A percentile compares a stretch with the other conserved stretches of the same genome.
Conservation (phyloP, 2,797 vertebrate genomes). For the Peromyscus aztecus region DNA sequence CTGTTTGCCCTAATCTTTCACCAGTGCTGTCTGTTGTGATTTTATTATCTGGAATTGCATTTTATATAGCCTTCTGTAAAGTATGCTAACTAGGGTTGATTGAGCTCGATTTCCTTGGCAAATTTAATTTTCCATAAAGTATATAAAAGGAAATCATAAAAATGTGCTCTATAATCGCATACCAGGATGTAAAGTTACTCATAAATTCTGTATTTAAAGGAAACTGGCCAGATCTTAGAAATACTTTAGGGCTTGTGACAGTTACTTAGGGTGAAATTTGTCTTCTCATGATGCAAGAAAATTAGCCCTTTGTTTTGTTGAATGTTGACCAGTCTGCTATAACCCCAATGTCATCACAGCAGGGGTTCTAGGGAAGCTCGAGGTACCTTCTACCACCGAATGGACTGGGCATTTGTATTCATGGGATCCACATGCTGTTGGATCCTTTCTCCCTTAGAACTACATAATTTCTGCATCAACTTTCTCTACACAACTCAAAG, state of each 20-base stretch:
- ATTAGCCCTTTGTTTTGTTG: neutral
- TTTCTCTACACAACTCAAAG: conserved; percentile 48
- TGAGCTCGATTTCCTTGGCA: conserved; percentile 63
- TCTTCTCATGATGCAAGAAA: neutral
- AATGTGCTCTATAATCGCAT: neutral
- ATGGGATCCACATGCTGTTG: neutral
- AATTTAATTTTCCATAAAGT: conserved; percentile 65
- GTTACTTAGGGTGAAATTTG: neutral
- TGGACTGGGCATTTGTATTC: neutral
- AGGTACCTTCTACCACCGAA: neutral
- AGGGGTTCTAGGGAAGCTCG: conserved; percentile 7
- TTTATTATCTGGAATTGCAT: conserved; percentile 59
- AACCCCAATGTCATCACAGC: neutral
- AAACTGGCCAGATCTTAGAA: conserved; percentile 60
- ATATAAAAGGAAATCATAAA: conserved; percentile 67
- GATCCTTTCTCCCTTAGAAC: neutral
- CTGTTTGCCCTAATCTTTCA: neutral
- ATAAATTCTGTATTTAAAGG: conserved; percentile 47
- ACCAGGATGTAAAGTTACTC: conserved; percentile 54
- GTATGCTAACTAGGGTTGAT: conserved; percentile 45
- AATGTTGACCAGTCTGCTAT: neutral
- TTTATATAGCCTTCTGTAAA: conserved; percentile 47
- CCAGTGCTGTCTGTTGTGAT: conserved; percentile 44
- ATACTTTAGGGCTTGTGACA: conserved; percentile 31
- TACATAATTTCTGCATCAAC: neutral